These are phyloP conservation scores for Neotoxoptera formosana DNA, from an alignment of 1,140 invertebrate species.

Conservation along the genomic window DNA sequence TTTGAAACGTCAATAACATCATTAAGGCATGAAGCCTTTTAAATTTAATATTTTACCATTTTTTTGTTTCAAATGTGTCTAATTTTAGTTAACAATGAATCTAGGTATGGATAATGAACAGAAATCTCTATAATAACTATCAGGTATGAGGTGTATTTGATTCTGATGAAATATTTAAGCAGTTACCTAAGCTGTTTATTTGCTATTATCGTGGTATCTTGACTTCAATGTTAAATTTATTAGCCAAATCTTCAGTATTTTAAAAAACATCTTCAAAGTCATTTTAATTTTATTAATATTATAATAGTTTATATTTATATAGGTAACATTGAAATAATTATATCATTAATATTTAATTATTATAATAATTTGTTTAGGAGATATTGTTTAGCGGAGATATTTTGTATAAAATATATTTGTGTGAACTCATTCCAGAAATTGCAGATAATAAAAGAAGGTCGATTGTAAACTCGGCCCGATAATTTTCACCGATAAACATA, in stretches of 20 bases:
- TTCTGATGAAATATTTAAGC: not conserved
- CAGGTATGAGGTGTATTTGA: not conserved
- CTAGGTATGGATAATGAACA: not conserved
- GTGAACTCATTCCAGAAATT: too few species aligned
- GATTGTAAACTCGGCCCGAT: too few species aligned
- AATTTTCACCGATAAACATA: too few species aligned
- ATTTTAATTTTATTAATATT: not conserved
- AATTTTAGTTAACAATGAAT: not conserved
- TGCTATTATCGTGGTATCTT: not conserved
- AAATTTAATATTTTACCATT: not conserved
- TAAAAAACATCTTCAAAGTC: not conserved
- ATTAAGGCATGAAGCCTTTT: not conserved
- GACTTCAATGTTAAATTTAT: not conserved
- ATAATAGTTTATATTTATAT: too few species aligned
- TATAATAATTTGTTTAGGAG: too few species aligned
- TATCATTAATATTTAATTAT: too few species aligned
- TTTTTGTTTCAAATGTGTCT: constrained; percentile 5
- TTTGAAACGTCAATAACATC: not conserved
- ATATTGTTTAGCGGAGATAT: too few species aligned
- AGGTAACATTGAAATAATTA: too few species aligned
- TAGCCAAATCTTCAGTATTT: not conserved
- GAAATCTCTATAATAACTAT: constrained; percentile 12
- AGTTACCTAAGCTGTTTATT: constrained; percentile 6
- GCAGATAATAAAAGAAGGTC: too few species aligned
- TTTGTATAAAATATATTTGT: too few species aligned